phyloP scores from a whole-genome alignment of 1,140 invertebrate species.

The Myzus persicae region DNA sequence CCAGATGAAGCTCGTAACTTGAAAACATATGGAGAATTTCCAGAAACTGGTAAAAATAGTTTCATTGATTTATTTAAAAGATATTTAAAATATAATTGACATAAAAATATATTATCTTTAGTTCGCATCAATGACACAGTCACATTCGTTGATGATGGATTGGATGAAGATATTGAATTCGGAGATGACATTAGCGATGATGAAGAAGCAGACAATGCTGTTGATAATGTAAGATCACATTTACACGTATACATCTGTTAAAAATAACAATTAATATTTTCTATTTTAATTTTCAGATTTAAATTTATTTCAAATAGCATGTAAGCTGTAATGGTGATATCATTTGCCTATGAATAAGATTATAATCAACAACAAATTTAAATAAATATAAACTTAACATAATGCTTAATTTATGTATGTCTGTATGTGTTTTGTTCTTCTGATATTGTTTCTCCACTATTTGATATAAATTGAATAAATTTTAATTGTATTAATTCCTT shows the following conservation, averaged over 20 bases:
- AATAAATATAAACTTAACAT: conserved; percentile 42
- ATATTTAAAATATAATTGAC: background rate
- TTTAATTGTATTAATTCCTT: conserved; percentile 3
- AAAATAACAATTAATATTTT: background rate
- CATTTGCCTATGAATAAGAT: conserved; percentile 26
- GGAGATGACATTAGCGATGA: conserved; percentile 90
- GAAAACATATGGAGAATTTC: conserved; percentile 98
- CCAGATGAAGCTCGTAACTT: conserved; percentile 98
- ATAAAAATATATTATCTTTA: conserved; percentile 59
- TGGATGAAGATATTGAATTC: conserved; percentile 94
- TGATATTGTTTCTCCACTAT: background rate
- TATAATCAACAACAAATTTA: conserved; percentile 29
- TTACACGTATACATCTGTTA: background rate
- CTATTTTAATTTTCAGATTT: conserved; percentile 55
- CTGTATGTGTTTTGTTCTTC: background rate
- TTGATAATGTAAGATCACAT: conserved; percentile 66
- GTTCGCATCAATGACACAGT: conserved; percentile 94
- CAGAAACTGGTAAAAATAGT: conserved; percentile 74
- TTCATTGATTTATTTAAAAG: background rate
- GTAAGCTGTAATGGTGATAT: background rate
- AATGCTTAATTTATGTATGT: background rate
- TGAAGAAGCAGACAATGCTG: conserved; percentile 79
- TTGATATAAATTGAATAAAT: conserved; percentile 14
- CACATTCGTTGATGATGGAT: conserved; percentile 91
- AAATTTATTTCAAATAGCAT: conserved; percentile 30